Percentiles rank a stretch among this genome's conserved stretches.
Evolutionary conservation across 2,888 invertebrate species (phyloP).

Genomic region (Seira sanloemensis): DNA sequence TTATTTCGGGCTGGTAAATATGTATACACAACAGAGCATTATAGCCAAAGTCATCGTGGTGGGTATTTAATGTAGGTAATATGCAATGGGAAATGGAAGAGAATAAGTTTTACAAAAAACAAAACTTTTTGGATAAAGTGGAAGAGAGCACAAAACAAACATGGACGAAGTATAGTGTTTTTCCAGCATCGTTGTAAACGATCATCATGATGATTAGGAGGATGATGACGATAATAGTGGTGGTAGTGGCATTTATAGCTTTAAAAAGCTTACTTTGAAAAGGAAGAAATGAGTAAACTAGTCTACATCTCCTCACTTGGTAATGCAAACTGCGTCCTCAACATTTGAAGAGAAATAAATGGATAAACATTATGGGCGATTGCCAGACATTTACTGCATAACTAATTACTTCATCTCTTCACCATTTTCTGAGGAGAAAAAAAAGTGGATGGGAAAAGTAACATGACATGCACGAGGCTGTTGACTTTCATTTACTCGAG

Average conservation of each 20-base stretch:
- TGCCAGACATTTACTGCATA: constrained; percentile 70
- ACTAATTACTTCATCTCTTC: constrained; percentile 68
- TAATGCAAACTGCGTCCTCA: constrained; percentile 70
- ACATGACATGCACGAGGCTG: not conserved
- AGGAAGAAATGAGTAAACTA: constrained; percentile 3
- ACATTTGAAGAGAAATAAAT: constrained; percentile 73
- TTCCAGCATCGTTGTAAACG: not conserved
- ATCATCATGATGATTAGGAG: constrained; percentile 14
- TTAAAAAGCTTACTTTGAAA: not conserved
- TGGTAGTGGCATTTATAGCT: constrained; percentile 32
- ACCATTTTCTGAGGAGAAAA: not conserved
- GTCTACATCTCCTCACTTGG: constrained; percentile 40
- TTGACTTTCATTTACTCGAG: not conserved
- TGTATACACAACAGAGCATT: not conserved
- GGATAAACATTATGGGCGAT: constrained; percentile 67
- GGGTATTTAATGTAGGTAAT: not conserved
- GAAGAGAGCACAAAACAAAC: not conserved
- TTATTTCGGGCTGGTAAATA: too few relatives aligned
- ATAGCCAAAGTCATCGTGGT: not conserved
- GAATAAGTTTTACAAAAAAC: not conserved
- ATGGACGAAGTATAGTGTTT: not conserved
- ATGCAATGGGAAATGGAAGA: not conserved
- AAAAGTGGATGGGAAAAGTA: not conserved
- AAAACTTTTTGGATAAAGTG: not conserved
- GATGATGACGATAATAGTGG: constrained; percentile 24